Percentiles rank a stretch among this genome's conserved stretches.
phyloP scores from a whole-genome alignment of 2,113 vertebrate genomes.

The Phylloscopus whistleri region DNA sequence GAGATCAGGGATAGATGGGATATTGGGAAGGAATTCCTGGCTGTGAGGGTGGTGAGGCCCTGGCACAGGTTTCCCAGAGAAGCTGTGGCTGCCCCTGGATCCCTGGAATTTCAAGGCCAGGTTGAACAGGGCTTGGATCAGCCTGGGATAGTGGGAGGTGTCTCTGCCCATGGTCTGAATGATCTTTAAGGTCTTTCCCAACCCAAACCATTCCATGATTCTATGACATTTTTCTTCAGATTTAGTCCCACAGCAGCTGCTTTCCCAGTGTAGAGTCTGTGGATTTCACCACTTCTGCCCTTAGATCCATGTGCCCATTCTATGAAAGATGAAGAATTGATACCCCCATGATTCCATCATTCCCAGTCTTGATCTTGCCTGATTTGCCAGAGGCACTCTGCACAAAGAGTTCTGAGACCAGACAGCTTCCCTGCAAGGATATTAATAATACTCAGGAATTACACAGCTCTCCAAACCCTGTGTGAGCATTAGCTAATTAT shows the following conservation, averaged over 20 bases:
- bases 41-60: fast-evolving
- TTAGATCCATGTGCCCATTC: not conserved
- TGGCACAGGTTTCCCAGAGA: fast-evolving
- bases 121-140: fast-evolving
- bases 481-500: slow-evolving; percentile 23
- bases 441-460: not conserved
- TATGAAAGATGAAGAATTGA: not conserved
- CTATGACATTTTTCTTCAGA: not conserved
- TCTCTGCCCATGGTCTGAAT: not conserved
- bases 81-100: not conserved
- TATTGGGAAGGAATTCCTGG: fast-evolving
- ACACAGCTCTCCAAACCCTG: not conserved
- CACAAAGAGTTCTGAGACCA: not conserved
- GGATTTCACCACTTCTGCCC: not conserved
- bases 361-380: not conserved
- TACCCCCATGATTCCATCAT: not conserved
- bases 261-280: not conserved
- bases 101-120: not conserved
- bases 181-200: not conserved
- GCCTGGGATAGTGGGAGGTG: fast-evolving
- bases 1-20: fast-evolving
- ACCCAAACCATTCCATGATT: not conserved
- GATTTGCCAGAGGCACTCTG: fast-evolving
- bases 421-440: not conserved
- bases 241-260: not conserved